These are phyloP conservation scores for Temnothorax rugatulus DNA, from an alignment of 2,888 invertebrate genomes.

Conservation along the genomic window DNA sequence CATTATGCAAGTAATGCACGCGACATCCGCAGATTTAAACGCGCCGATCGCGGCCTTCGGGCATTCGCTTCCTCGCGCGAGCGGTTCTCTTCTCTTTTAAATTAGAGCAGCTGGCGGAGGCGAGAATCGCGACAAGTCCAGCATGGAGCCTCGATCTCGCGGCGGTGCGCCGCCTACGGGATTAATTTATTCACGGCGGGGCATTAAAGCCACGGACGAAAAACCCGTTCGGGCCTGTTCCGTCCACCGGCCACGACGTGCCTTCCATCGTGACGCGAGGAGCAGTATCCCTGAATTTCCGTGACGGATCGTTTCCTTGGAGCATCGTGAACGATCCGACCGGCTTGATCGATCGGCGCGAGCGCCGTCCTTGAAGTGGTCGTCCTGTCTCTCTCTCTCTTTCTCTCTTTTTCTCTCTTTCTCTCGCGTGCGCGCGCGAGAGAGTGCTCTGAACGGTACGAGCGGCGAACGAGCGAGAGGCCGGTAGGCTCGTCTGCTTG, in stretches of 20 bases:
- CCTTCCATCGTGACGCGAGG: constrained; percentile 27
- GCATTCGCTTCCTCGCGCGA: background rate
- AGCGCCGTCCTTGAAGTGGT: constrained; percentile 79
- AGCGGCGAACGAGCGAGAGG: constrained; percentile 43
- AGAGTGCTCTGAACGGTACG: constrained; percentile 50
- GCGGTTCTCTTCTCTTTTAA: background rate
- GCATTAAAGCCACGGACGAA: constrained; percentile 37
- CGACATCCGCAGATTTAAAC: background rate
- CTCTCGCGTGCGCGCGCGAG: constrained; percentile 30
- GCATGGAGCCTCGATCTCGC: constrained; percentile 10
- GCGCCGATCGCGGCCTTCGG: background rate
- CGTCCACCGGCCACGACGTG: background rate
- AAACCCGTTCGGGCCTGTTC: constrained; percentile 17
- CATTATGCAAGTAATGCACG: background rate
- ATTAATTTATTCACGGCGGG: constrained; percentile 46
- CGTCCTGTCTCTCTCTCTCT: constrained; percentile 67
- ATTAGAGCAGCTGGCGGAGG: constrained; percentile 8
- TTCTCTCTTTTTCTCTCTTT: background rate
- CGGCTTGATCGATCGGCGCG: constrained; percentile 75
- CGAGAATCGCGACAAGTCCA: constrained; percentile 1
- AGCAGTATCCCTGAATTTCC: constrained; percentile 55
- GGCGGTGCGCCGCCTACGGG: constrained; percentile 30
- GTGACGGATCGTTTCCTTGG: constrained; percentile 63
- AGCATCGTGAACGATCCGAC: constrained; percentile 70
- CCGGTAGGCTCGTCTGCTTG: constrained; percentile 61